phyloP scores from a whole-genome alignment of 2,797 vertebrate genomes.

The Gymnoscopelus microlampas region DNA sequence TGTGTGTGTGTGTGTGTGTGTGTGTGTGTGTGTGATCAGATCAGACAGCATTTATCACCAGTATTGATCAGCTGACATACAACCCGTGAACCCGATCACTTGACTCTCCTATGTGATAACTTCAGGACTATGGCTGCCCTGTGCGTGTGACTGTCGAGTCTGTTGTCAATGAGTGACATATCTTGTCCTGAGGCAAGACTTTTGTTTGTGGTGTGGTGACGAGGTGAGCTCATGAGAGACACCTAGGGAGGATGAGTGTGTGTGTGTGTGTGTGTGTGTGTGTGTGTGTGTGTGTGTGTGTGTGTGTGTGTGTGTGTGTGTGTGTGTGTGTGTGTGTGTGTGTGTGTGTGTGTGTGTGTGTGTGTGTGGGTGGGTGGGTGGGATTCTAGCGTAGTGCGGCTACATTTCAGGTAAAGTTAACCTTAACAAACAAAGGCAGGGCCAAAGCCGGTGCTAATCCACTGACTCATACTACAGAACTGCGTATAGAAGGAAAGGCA shows the following conservation, averaged over 20 bases:
- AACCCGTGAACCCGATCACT: no score
- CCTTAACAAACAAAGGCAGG: conserved; percentile 63
- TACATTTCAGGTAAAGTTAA: conserved; percentile 18
- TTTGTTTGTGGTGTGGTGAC: not conserved
- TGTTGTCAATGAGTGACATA: not conserved
- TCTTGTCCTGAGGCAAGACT: not conserved
- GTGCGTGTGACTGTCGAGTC: not conserved
- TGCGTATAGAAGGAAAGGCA: conserved; percentile 21
- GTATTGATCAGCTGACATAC: no score
- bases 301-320: not conserved
- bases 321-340: not conserved
- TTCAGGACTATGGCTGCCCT: no score
- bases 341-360: not conserved
- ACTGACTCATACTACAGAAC: conserved; percentile 57
- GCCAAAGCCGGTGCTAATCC: conserved; percentile 24
- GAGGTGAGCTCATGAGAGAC: conserved; percentile 10
- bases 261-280: not conserved
- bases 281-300: not conserved
- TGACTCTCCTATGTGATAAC: no score
- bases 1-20: not conserved
- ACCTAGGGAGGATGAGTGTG: not conserved
- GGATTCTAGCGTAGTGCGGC: conserved; percentile 8
- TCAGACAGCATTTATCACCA: no score
- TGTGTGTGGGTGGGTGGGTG: not conserved
- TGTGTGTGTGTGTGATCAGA: not conserved